Evolutionary conservation across 2,797 vertebrate genomes (phyloP).

Genomic region (Falco cherrug): DNA sequence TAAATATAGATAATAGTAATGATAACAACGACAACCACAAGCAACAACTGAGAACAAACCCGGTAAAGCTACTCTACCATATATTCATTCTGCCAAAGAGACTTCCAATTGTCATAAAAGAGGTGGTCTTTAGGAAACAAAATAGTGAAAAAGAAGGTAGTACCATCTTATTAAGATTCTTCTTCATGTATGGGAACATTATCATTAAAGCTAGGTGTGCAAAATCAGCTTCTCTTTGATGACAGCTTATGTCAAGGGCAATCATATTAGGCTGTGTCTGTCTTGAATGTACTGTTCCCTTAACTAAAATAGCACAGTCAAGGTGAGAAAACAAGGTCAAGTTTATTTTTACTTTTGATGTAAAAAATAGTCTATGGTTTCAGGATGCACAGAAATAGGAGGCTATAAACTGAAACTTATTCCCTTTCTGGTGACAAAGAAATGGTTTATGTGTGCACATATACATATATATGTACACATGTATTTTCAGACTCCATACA

Average conservation of each 20-base stretch:
- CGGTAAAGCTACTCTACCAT: neutral
- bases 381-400: neutral
- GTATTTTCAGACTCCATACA: neutral
- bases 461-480: no score
- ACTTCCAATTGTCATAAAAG: neutral
- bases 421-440: neutral
- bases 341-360: slow-evolving; percentile 22
- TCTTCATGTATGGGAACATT: neutral
- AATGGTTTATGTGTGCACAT: neutral
- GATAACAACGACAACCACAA: accelerated
- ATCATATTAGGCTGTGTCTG: neutral
- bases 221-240: neutral
- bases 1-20: neutral
- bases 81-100: neutral
- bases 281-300: neutral
- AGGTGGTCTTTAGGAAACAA: neutral
- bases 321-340: slow-evolving; percentile 44
- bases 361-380: neutral
- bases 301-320: slow-evolving; percentile 17
- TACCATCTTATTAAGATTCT: neutral
- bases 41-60: neutral
- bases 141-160: neutral
- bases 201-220: neutral
- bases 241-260: neutral
- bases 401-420: neutral